phyloP scores from a whole-genome alignment of 23 tunicate species.

The Ciona savignyi region DNA sequence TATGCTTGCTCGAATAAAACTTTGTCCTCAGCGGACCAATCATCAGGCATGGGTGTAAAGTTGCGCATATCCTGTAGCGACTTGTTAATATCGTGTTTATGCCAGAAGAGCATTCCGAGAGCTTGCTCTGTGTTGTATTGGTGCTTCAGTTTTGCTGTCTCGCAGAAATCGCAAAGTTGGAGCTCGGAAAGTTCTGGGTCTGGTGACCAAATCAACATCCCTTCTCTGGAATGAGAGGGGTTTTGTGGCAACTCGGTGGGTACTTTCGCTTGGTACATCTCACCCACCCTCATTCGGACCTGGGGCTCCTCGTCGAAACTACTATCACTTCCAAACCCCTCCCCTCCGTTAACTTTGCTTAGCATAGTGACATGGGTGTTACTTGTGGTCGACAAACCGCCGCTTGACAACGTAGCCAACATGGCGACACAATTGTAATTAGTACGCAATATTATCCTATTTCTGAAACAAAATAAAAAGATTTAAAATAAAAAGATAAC shows the following conservation, averaged over 20 bases:
- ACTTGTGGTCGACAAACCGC: not conserved
- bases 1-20: constrained; percentile 89
- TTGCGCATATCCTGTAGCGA: constrained; percentile 73
- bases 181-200: not conserved
- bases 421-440: no score
- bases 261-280: constrained; percentile 84
- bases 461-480: no score
- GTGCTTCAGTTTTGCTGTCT: constrained; percentile 71
- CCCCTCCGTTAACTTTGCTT: not conserved
- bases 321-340: constrained; percentile 24
- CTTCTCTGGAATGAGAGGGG: constrained; percentile 49
- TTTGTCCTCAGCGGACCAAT: constrained; percentile 89
- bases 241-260: constrained; percentile 22
- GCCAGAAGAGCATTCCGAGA: constrained; percentile 90
- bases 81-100: constrained; percentile 69
- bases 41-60: constrained; percentile 95
- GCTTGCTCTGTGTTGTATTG: constrained; percentile 80
- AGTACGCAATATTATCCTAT: no score
- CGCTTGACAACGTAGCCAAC: not conserved
- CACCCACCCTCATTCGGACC: constrained; percentile 89
- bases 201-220: constrained; percentile 80
- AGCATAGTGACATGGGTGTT: not conserved
- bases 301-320: constrained; percentile 45
- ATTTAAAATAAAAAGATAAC: no score
- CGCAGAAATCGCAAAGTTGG: constrained; percentile 6